These are phyloP conservation scores for Athalia cordata DNA, from an alignment of 2,888 invertebrate species.

Conservation along the genomic window DNA sequence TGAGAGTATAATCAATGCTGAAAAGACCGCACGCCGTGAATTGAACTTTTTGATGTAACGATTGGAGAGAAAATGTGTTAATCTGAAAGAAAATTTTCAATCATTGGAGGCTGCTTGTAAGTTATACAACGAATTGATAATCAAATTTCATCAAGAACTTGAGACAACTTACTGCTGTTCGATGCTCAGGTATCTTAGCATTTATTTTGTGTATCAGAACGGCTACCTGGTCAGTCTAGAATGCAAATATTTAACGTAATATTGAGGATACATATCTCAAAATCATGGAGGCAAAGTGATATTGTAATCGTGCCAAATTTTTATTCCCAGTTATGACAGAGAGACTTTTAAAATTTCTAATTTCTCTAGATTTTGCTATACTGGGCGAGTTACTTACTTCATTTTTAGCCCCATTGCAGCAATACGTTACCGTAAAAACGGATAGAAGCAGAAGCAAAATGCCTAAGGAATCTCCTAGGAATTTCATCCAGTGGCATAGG, in stretches of 20 bases:
- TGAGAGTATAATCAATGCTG: slow-evolving; percentile 2
- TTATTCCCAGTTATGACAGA: too few relatives aligned
- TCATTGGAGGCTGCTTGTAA: background rate
- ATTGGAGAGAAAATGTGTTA: slow-evolving; percentile 5
- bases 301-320: too few relatives aligned
- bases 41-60: slow-evolving; percentile 1
- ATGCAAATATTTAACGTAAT: background rate
- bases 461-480: background rate
- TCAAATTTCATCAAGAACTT: background rate
- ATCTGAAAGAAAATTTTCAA: background rate
- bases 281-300: background rate
- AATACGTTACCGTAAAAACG: background rate
- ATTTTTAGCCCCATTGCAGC: background rate
- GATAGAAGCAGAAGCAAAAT: background rate
- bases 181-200: slow-evolving; percentile 1
- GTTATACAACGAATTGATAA: background rate
- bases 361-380: too few relatives aligned
- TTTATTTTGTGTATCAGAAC: background rate
- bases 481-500: background rate
- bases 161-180: background rate
- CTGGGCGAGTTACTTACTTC: background rate
- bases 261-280: background rate
- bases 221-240: background rate
- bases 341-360: too few relatives aligned
- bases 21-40: slow-evolving; percentile 17